Evolutionary conservation across 1,140 invertebrate genomes (phyloP).

Genomic region (Cylas formicarius): DNA sequence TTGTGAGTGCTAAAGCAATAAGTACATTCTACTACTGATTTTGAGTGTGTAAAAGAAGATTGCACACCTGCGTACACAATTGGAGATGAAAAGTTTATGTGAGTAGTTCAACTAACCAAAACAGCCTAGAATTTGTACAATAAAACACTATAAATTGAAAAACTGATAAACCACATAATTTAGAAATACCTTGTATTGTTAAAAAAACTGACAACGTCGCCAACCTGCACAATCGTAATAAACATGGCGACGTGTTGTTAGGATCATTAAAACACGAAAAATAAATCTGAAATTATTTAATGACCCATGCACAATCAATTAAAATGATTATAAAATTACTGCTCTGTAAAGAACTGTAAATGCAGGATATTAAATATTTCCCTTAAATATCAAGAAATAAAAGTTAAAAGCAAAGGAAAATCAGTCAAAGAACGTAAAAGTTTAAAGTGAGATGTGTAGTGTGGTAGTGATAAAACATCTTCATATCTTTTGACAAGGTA

Average conservation of each 20-base stretch:
- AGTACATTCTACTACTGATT: no score
- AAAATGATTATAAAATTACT: conserved; percentile 28
- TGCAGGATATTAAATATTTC: conserved; percentile 26
- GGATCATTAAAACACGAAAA: conserved; percentile 35
- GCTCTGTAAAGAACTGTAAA: conserved; percentile 18
- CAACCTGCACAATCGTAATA: conserved; percentile 11
- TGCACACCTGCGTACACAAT: no score
- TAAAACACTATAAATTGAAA: no score
- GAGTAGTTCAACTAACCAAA: no score
- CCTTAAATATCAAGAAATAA: conserved; percentile 16
- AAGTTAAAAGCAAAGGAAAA: conserved; percentile 14
- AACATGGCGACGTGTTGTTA: conserved; percentile 39
- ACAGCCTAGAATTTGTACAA: no score
- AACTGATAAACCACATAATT: no score
- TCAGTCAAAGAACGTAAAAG: conserved; percentile 14
- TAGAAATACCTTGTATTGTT: no score
- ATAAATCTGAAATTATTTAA: conserved; percentile 32
- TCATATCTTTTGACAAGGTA: conserved; percentile 7
- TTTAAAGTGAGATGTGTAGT: conserved; percentile 21
- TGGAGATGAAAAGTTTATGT: no score
- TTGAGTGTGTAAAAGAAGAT: no score
- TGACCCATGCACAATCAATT: conserved; percentile 38
- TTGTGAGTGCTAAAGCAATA: no score
- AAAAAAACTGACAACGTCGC: conserved; percentile 3
- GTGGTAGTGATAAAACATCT: conserved; percentile 3